These are phyloP conservation scores for Amphimallon solstitiale DNA, from an alignment of 2,888 invertebrate species.

Conservation along the genomic window DNA sequence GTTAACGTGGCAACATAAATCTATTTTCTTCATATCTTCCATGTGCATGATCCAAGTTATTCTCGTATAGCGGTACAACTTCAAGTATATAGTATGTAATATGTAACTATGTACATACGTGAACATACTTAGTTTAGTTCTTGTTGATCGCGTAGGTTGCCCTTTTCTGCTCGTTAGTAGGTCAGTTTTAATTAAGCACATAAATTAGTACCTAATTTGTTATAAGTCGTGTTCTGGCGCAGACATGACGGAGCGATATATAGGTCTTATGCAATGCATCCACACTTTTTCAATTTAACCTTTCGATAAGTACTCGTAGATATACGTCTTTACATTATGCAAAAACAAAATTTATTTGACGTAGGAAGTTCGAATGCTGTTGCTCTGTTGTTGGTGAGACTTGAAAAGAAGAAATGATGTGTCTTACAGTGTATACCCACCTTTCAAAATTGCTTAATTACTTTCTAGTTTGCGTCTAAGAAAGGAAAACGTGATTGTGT, in stretches of 20 bases:
- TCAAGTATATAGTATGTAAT: no score
- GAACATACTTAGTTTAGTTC: neutral
- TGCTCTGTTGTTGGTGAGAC: neutral
- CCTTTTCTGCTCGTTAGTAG: constrained; percentile 34
- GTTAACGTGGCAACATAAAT: neutral
- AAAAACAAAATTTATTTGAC: neutral
- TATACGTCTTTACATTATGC: neutral
- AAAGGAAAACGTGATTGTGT: neutral
- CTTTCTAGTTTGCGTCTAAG: neutral
- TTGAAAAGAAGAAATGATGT: no score
- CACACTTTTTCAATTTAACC: constrained; percentile 5
- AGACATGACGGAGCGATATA: neutral
- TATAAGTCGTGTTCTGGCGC: constrained; percentile 11
- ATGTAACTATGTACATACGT: neutral
- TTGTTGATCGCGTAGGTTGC: constrained; percentile 22
- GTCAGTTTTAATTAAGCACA: constrained; percentile 34
- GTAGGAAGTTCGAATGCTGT: neutral
- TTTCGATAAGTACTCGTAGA: constrained; percentile 1
- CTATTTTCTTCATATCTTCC: neutral
- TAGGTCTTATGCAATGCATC: constrained; percentile 1
- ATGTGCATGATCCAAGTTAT: neutral
- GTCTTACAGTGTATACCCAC: neutral
- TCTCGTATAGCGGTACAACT: constrained; percentile 4
- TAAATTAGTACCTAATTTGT: constrained; percentile 35
- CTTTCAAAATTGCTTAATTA: constrained; percentile 9